These are phyloP conservation scores for Matsumurasca onukii DNA, from an alignment of 1,140 invertebrate species.

Conservation along the genomic window DNA sequence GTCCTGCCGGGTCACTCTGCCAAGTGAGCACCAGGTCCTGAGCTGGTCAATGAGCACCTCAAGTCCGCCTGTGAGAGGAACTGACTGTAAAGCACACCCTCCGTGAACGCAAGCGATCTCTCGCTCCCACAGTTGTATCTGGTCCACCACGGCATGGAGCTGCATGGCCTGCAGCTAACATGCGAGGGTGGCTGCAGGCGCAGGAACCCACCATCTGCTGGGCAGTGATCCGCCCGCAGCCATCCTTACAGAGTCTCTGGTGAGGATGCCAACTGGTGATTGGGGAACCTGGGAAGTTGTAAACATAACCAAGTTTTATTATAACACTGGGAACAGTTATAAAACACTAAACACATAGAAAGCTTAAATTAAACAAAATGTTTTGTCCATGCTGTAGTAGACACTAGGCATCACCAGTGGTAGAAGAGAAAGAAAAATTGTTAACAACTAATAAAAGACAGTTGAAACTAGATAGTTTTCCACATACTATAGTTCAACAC, in stretches of 20 bases:
- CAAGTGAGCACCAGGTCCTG: conserved; percentile 81
- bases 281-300: conserved; percentile 84
- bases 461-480: too few species aligned
- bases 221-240: conserved; percentile 94
- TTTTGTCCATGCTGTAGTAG: too few species aligned
- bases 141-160: conserved; percentile 86
- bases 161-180: conserved; percentile 60
- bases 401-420: too few species aligned
- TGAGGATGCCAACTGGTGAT: conserved; percentile 91
- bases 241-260: conserved; percentile 89
- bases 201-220: conserved; percentile 89
- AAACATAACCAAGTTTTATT: too few species aligned
- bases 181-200: conserved; percentile 78
- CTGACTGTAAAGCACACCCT: conserved; percentile 95
- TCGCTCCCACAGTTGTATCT: conserved; percentile 91
- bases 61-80: conserved; percentile 83
- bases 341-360: too few species aligned
- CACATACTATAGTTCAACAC: too few species aligned
- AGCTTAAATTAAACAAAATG: too few species aligned
- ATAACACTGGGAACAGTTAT: too few species aligned
- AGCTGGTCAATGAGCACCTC: conserved; percentile 89
- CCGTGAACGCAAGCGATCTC: conserved; percentile 91
- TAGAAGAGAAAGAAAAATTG: too few species aligned
- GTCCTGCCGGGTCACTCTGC: too few species aligned
- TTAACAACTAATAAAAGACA: too few species aligned